A percentile compares a stretch with the other conserved stretches of the same genome.
These are phyloP conservation scores for Pipistrellus pipistrellus DNA, from an alignment of 2,797 vertebrate genomes.

Conservation along the genomic window DNA sequence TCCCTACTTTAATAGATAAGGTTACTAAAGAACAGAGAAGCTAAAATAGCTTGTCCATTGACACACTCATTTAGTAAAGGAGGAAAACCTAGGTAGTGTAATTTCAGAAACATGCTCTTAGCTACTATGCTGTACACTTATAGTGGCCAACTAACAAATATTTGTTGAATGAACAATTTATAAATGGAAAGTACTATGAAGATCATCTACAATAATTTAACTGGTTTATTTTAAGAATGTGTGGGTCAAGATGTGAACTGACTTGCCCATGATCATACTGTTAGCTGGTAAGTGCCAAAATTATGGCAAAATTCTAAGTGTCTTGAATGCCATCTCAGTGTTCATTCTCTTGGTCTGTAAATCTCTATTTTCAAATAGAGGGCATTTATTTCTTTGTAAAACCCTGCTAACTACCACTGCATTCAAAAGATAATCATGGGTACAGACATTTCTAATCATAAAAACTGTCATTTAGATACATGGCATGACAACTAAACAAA, in stretches of 20 bases:
- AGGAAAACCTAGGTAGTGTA: neutral
- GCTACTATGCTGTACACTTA: neutral
- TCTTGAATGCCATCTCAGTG: neutral
- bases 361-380: constrained; percentile 26
- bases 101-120: constrained; percentile 30
- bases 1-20: neutral
- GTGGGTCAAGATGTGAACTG: neutral
- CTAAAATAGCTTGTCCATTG: neutral
- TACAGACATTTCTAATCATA: constrained; percentile 66
- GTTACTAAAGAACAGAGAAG: neutral
- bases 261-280: neutral
- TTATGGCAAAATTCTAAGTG: neutral
- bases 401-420: constrained; percentile 44
- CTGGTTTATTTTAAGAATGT: neutral
- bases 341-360: neutral
- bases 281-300: neutral
- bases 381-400: constrained; percentile 57
- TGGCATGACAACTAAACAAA: constrained; percentile 67
- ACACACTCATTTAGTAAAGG: neutral
- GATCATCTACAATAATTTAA: neutral
- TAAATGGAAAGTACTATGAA: neutral
- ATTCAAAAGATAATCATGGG: constrained; percentile 53
- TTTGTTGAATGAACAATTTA: neutral
- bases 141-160: neutral
- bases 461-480: constrained; percentile 60